Conservation (phyloP, 2,797 vertebrate species). For the Halcyon leucocephala region DNA sequence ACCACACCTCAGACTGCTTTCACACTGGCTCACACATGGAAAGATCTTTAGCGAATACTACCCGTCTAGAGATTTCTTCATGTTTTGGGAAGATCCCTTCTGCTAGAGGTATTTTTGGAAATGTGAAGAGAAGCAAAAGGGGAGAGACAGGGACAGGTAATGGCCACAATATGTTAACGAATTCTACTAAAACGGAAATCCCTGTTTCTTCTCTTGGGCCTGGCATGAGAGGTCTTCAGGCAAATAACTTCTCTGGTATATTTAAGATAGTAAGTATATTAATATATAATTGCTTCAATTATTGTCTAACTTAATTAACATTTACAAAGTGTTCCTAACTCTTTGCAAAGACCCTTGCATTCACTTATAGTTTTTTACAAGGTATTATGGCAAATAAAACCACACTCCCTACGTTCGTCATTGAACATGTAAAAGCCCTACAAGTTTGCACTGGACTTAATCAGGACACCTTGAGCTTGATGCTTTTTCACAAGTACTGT, state of each 20-base stretch:
- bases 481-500: background rate
- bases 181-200: background rate
- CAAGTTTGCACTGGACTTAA: background rate
- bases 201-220: background rate
- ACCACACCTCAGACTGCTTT: background rate
- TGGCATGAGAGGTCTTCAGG: background rate
- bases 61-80: background rate
- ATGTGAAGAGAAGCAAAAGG: background rate
- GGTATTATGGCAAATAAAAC: background rate
- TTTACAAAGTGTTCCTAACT: background rate
- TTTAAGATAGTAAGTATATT: background rate
- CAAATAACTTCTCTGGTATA: background rate
- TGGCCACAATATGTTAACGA: background rate
- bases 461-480: background rate
- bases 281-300: background rate
- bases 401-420: background rate
- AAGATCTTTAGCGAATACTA: background rate
- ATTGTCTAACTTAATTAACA: background rate
- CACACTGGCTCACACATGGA: fast-evolving
- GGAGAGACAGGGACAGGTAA: background rate
- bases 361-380: background rate
- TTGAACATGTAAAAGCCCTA: background rate
- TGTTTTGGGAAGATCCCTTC: background rate
- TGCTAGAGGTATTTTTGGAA: background rate
- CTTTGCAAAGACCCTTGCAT: background rate